These are phyloP conservation scores for Tetragonula carbonaria DNA, from an alignment of 2,888 invertebrate genomes.

Conservation along the genomic window DNA sequence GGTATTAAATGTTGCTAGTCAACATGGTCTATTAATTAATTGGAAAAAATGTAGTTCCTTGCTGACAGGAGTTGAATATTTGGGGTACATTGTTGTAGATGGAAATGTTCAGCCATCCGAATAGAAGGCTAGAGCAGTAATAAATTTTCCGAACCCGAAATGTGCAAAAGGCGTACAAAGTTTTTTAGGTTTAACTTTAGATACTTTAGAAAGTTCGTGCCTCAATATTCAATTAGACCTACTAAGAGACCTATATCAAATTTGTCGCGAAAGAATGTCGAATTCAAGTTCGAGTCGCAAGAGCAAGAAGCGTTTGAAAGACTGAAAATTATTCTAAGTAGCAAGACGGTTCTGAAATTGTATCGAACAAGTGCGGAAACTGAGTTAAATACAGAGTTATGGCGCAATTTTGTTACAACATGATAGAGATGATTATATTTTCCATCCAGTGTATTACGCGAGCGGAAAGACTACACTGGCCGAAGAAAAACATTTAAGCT, in stretches of 20 bases:
- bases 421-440: too few species aligned
- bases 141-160: background rate
- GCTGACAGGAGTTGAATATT: background rate
- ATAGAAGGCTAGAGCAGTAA: background rate
- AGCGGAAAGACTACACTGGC: too few species aligned
- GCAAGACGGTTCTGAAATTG: background rate
- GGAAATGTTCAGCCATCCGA: background rate
- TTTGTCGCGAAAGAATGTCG: constrained; percentile 48
- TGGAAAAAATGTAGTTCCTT: background rate
- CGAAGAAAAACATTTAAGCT: too few species aligned
- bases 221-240: constrained; percentile 44
- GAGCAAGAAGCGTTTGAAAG: background rate
- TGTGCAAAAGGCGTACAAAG: constrained; percentile 6
- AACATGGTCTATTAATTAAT: background rate
- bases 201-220: constrained; percentile 65
- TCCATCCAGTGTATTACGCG: too few species aligned
- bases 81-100: background rate
- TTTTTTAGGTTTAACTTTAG: constrained; percentile 52
- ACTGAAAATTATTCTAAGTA: background rate
- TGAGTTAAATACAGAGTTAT: too few species aligned
- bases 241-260: too few species aligned
- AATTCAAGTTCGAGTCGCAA: background rate
- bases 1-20: background rate
- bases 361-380: background rate
- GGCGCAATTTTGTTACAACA: too few species aligned